A percentile compares a stretch with the other conserved stretches of the same genome.
Evolutionary conservation across 2,797 vertebrate genomes (phyloP).

Genomic region (Helarctos malayanus): DNA sequence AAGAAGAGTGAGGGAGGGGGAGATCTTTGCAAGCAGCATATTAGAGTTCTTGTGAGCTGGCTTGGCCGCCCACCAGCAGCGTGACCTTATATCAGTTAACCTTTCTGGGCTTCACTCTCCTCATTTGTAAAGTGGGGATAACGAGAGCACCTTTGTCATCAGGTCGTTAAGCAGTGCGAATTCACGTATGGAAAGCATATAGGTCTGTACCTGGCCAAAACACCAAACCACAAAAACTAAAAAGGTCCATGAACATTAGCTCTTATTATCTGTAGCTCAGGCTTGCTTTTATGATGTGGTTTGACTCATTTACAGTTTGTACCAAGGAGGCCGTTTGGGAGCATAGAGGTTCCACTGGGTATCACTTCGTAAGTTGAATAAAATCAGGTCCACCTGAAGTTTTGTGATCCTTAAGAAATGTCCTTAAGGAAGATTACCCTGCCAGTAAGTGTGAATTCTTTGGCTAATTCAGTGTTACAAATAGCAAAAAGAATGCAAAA

Average conservation of each 20-base stretch:
- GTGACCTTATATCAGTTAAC: neutral
- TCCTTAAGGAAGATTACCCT: constrained; percentile 39
- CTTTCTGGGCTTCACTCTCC: constrained; percentile 32
- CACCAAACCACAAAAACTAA: neutral
- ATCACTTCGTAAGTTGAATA: neutral
- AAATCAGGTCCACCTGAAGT: neutral
- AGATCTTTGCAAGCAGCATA: neutral
- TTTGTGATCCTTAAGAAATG: constrained; percentile 21
- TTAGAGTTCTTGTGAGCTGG: neutral
- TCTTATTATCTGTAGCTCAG: neutral
- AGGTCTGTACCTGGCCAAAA: neutral
- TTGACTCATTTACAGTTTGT: neutral
- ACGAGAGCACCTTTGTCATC: neutral
- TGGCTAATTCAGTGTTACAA: constrained; percentile 58
- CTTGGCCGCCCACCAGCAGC: neutral
- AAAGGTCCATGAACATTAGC: neutral
- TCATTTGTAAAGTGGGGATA: constrained; percentile 11
- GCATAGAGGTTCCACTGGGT: neutral
- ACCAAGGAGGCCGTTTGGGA: neutral
- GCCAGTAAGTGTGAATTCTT: constrained; percentile 40
- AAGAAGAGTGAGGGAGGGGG: neutral
- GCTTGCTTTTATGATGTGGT: neutral
- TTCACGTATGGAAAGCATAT: constrained; percentile 23
- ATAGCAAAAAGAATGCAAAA: constrained; percentile 7
- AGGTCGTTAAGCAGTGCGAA: constrained; percentile 2